Conservation (phyloP, 2,113 vertebrate genomes). For the Elgaria multicarinata region DNA sequence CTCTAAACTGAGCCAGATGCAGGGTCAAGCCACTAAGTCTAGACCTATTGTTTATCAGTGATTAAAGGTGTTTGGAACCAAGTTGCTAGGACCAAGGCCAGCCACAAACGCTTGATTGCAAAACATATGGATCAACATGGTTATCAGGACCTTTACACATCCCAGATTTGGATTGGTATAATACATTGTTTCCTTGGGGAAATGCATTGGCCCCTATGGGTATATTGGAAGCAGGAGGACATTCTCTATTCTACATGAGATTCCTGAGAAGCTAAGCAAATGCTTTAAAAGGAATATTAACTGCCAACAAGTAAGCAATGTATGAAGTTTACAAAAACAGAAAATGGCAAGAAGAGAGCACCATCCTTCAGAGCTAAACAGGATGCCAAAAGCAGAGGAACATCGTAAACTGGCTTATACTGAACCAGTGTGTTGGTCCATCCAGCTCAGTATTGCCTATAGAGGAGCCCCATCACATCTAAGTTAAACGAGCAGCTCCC, state of each 20-base stretch:
- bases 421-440: not conserved
- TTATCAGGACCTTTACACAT: slow-evolving; percentile 60
- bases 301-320: slow-evolving; percentile 42
- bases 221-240: not conserved
- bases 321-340: slow-evolving; percentile 33
- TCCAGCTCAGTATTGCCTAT: not conserved
- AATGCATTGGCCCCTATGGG: slow-evolving; percentile 54
- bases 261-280: slow-evolving; percentile 32
- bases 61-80: slow-evolving; percentile 35
- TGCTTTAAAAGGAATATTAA: slow-evolving; percentile 24
- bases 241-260: not conserved
- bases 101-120: slow-evolving; percentile 56
- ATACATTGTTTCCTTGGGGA: slow-evolving; percentile 54
- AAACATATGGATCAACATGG: slow-evolving; percentile 13
- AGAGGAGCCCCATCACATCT: too few species aligned
- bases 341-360: slow-evolving; percentile 40
- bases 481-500: too few species aligned
- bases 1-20: slow-evolving; percentile 32
- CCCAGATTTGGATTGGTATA: slow-evolving; percentile 52
- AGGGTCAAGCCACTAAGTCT: slow-evolving; percentile 27
- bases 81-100: slow-evolving; percentile 50
- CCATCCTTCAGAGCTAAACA: slow-evolving; percentile 21
- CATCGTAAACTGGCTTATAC: not conserved
- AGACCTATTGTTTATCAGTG: slow-evolving; percentile 29
- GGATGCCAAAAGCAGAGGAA: not conserved